A percentile compares a stretch with the other conserved stretches of the same genome.
Evolutionary conservation across 2,888 invertebrate species (phyloP).

Genomic region (Napeogenes sylphis): DNA sequence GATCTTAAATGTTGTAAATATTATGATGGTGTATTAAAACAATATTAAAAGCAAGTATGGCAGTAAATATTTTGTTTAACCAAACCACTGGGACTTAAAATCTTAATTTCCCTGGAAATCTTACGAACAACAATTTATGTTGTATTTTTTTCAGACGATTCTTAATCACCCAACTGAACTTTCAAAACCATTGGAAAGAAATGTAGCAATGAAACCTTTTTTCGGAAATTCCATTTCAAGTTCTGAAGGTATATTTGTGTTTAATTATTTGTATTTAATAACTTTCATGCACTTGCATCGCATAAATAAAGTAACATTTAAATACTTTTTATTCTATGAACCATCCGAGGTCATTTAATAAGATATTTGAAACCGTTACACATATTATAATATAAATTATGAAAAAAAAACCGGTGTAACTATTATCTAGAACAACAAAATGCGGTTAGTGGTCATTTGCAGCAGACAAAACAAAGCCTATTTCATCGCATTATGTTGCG

Average conservation of each 20-base stretch:
- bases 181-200: slow-evolving; percentile 40
- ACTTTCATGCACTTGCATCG: neutral
- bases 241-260: slow-evolving; percentile 38
- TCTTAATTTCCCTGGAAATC: neutral
- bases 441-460: slow-evolving; percentile 26
- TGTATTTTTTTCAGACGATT: slow-evolving; percentile 32
- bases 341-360: too few relatives aligned
- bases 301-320: neutral
- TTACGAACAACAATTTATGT: neutral
- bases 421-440: slow-evolving; percentile 19
- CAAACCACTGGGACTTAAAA: neutral
- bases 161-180: slow-evolving; percentile 38
- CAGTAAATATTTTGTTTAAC: too few relatives aligned
- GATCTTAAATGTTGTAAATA: too few relatives aligned
- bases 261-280: neutral
- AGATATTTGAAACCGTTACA: too few relatives aligned
- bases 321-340: too few relatives aligned
- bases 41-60: too few relatives aligned
- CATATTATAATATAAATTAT: too few relatives aligned
- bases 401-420: too few relatives aligned
- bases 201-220: slow-evolving; percentile 42
- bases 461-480: slow-evolving; percentile 26
- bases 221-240: slow-evolving; percentile 45
- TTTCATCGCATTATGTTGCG: slow-evolving; percentile 25
- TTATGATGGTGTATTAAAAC: too few relatives aligned